Evolutionary conservation across 2,113 vertebrate species (phyloP).

Genomic region (Ictidomys tridecemlineatus): DNA sequence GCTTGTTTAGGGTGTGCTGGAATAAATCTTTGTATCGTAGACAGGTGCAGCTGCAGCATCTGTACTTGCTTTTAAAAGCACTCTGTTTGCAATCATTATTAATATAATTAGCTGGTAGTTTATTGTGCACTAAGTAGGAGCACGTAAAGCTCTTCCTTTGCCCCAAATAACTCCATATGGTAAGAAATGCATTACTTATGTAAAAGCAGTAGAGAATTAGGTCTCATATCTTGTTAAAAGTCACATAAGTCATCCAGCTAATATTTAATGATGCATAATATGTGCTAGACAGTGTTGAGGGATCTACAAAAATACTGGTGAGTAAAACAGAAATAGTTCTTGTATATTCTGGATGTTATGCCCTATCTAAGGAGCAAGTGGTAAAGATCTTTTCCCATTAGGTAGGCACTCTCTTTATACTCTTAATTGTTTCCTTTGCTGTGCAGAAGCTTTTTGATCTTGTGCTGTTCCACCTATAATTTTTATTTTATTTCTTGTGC

Average conservation of each 20-base stretch:
- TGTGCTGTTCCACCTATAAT: no score
- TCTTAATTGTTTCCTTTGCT: no score
- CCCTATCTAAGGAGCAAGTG: no score
- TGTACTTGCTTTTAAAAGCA: neutral
- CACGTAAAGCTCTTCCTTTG: neutral
- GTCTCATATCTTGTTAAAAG: neutral
- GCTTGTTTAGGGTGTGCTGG: neutral
- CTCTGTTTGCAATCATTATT: neutral
- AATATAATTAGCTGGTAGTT: slow-evolving; percentile 22
- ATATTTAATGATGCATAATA: neutral
- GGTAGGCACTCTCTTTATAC: no score
- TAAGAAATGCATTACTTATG: neutral
- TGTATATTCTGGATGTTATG: no score
- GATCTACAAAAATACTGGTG: neutral
- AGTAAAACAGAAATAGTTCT: neutral
- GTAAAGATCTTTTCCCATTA: no score
- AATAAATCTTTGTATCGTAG: neutral
- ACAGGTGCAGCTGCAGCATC: neutral
- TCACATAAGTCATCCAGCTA: neutral
- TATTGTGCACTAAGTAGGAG: neutral
- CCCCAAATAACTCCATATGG: neutral
- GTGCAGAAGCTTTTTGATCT: no score
- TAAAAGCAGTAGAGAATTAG: neutral
- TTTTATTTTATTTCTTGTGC: no score
- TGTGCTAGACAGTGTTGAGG: neutral